Conservation (phyloP, 2,888 invertebrate genomes). For the Netelia virgata region DNA sequence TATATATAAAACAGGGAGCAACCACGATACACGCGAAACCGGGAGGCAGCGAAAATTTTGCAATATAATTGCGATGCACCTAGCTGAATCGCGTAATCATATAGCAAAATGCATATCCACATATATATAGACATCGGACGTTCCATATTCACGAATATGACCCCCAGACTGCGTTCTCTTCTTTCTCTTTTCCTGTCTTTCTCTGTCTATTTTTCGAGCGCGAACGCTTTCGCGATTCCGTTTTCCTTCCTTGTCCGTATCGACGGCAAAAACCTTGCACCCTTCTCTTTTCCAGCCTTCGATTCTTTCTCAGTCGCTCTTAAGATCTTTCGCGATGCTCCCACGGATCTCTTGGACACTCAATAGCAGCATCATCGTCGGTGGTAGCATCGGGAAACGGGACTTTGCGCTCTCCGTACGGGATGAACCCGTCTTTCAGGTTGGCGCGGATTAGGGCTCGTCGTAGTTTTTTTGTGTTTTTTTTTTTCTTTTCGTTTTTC, state of each 20-base stretch:
- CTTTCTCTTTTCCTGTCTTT: neutral
- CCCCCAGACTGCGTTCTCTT: neutral
- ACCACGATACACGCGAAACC: slow-evolving; percentile 34
- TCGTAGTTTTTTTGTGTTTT: slow-evolving; percentile 22
- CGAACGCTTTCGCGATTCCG: neutral
- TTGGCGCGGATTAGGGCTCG: slow-evolving; percentile 70
- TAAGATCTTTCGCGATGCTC: slow-evolving; percentile 13
- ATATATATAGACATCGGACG: slow-evolving; percentile 20
- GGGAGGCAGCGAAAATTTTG: slow-evolving; percentile 48
- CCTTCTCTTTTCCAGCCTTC: slow-evolving; percentile 25
- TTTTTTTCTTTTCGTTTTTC: neutral
- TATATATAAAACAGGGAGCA: slow-evolving; percentile 31
- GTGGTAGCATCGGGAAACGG: slow-evolving; percentile 58
- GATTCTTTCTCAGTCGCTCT: slow-evolving; percentile 38
- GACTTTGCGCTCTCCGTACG: slow-evolving; percentile 60
- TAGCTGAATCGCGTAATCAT: slow-evolving; percentile 29
- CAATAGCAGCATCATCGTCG: slow-evolving; percentile 10
- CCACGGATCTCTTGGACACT: slow-evolving; percentile 57
- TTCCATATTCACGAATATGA: slow-evolving; percentile 48
- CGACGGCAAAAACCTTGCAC: slow-evolving; percentile 35
- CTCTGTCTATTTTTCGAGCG: slow-evolving; percentile 22
- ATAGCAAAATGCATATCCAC: neutral
- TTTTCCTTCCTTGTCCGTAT: slow-evolving; percentile 30
- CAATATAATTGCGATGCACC: slow-evolving; percentile 57
- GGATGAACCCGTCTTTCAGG: slow-evolving; percentile 71